A percentile compares a stretch with the other conserved stretches of the same genome.
These are phyloP conservation scores for Haliclystus octoradiatus DNA, from an alignment of 30 jellyfish, hydroid and myxozoan genomes.

Conservation along the genomic window DNA sequence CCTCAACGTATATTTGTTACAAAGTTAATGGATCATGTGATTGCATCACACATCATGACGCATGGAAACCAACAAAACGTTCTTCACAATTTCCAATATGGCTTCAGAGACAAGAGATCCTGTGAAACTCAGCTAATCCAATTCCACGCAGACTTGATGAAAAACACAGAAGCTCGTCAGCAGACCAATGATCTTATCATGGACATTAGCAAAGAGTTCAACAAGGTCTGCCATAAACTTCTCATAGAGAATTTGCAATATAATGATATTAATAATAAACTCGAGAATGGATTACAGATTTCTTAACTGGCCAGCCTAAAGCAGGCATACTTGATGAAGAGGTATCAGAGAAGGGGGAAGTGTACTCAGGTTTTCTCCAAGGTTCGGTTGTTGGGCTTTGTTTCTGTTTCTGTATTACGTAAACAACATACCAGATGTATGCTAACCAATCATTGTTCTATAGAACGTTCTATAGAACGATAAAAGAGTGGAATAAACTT, in stretches of 20 bases:
- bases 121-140: neutral
- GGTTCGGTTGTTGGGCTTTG: neutral
- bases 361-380: neutral
- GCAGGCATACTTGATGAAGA: neutral
- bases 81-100: neutral
- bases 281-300: neutral
- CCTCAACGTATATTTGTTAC: neutral
- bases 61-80: neutral
- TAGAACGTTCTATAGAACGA: no score
- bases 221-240: neutral
- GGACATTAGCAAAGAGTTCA: neutral
- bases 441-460: neutral
- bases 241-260: neutral
- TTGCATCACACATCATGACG: neutral
- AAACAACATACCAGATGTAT: neutral
- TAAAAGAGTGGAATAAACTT: no score
- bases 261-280: neutral
- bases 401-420: neutral
- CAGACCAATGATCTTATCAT: neutral
- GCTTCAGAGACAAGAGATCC: neutral
- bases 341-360: neutral
- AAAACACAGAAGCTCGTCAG: no score
- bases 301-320: neutral
- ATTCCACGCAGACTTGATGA: neutral
- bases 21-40: neutral